Percentiles rank a stretch among this genome's conserved stretches.
Conservation (phyloP, 1,140 invertebrate species). For the Drosophila sucinea region DNA sequence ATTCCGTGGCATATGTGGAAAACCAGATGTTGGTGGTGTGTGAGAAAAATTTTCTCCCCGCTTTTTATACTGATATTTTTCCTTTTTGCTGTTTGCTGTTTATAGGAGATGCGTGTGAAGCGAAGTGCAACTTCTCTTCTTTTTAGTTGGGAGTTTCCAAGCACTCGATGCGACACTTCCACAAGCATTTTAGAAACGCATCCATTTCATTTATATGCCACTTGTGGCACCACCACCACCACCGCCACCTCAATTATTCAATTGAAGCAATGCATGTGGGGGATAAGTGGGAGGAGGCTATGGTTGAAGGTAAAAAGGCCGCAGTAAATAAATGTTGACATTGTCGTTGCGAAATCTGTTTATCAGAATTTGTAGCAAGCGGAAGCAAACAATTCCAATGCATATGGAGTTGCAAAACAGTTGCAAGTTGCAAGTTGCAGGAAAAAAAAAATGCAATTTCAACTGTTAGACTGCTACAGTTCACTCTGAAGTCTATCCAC, state of each 20-base stretch:
- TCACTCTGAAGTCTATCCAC: constrained; percentile 16
- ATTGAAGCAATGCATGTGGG: constrained; percentile 53
- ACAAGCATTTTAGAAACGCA: constrained; percentile 54
- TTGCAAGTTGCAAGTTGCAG: not conserved
- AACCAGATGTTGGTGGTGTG: constrained; percentile 65
- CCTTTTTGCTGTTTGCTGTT: constrained; percentile 30
- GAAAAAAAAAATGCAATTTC: constrained; percentile 48
- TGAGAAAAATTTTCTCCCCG: constrained; percentile 65
- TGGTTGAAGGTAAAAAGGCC: not conserved
- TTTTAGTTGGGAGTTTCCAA: constrained; percentile 47
- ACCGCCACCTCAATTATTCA: constrained; percentile 72
- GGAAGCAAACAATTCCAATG: constrained; percentile 48
- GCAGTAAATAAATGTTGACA: constrained; percentile 39
- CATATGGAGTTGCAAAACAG: constrained; percentile 31
- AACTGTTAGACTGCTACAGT: constrained; percentile 1
- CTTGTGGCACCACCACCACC: constrained; percentile 66
- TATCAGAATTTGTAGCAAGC: constrained; percentile 43
- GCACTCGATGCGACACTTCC: constrained; percentile 38
- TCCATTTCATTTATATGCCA: constrained; percentile 81
- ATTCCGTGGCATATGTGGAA: constrained; percentile 67
- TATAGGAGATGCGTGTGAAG: constrained; percentile 69
- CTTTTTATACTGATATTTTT: constrained; percentile 9
- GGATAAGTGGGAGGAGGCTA: constrained; percentile 10
- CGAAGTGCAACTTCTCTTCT: constrained; percentile 39
- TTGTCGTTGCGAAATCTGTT: constrained; percentile 38